Percentiles rank a stretch among this genome's conserved stretches.
phyloP scores from a whole-genome alignment of 2,888 invertebrate species.

The Polylopha cassiicola region DNA sequence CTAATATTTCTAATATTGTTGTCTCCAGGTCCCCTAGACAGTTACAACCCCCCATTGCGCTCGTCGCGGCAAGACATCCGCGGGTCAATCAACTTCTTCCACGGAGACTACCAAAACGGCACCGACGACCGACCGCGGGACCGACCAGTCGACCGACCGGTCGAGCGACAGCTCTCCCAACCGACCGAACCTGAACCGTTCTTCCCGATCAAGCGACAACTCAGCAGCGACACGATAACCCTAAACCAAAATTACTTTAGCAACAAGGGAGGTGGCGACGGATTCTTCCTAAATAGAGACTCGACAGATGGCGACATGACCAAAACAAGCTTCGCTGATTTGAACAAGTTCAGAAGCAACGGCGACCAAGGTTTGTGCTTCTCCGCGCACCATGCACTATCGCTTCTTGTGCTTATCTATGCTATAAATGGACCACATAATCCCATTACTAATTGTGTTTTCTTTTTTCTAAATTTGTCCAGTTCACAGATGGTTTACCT shows the following conservation, averaged over 20 bases:
- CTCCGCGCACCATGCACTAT: conserved; percentile 6
- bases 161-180: conserved; percentile 79
- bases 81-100: conserved; percentile 82
- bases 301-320: conserved; percentile 76
- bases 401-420: conserved; percentile 14
- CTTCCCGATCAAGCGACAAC: conserved; percentile 70
- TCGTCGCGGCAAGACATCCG: conserved; percentile 86
- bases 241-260: conserved; percentile 52
- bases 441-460: conserved; percentile 45
- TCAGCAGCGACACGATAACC: conserved; percentile 77
- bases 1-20: neutral
- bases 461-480: neutral
- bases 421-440: conserved; percentile 57
- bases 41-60: conserved; percentile 81
- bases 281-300: conserved; percentile 72
- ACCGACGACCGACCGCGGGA: conserved; percentile 44
- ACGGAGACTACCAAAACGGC: conserved; percentile 74
- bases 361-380: conserved; percentile 67
- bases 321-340: conserved; percentile 84
- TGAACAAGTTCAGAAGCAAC: conserved; percentile 76
- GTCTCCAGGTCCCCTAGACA: conserved; percentile 68
- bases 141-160: conserved; percentile 32
- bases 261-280: conserved; percentile 64
- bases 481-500: conserved; percentile 5
- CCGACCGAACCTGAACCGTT: conserved; percentile 35